Evolutionary conservation across 2,888 invertebrate genomes (phyloP).

Genomic region (Melangyna quadrimaculata): DNA sequence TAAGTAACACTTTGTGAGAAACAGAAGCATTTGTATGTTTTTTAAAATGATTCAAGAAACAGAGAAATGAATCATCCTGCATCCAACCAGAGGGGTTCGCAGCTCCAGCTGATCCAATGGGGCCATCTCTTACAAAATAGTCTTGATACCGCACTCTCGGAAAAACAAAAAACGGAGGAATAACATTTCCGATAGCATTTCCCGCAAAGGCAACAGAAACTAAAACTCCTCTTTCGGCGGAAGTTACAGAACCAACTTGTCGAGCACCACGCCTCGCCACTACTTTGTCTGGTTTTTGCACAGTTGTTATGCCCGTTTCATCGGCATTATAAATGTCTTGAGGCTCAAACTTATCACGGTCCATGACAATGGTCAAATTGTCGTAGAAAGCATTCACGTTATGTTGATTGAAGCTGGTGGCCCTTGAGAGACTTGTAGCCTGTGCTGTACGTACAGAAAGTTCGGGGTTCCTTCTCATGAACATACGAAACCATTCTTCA

Average conservation of each 20-base stretch:
- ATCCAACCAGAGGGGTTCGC: conserved; percentile 73
- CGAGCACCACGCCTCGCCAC: background rate
- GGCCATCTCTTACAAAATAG: conserved; percentile 16
- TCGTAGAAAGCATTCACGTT: background rate
- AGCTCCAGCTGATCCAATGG: background rate
- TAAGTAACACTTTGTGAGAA: background rate
- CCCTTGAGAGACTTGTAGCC: background rate
- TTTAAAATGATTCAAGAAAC: conserved; percentile 46
- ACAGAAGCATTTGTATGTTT: background rate
- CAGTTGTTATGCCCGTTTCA: conserved; percentile 11
- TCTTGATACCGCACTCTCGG: conserved; percentile 15
- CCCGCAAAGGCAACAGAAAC: background rate
- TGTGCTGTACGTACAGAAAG: too few species aligned
- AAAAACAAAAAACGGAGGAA: conserved; percentile 7
- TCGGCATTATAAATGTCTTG: conserved; percentile 6
- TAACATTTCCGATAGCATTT: background rate
- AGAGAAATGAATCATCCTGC: conserved; percentile 66
- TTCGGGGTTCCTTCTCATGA: too few species aligned
- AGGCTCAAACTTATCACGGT: too few species aligned
- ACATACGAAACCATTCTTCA: conserved; percentile 20
- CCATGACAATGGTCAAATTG: conserved; percentile 9
- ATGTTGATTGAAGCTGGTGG: background rate
- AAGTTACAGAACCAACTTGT: conserved; percentile 5
- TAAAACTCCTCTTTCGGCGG: background rate
- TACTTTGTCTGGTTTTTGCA: background rate